These are phyloP conservation scores for Eptesicus fuscus DNA, from an alignment of 2,113 vertebrate species.

Conservation along the genomic window DNA sequence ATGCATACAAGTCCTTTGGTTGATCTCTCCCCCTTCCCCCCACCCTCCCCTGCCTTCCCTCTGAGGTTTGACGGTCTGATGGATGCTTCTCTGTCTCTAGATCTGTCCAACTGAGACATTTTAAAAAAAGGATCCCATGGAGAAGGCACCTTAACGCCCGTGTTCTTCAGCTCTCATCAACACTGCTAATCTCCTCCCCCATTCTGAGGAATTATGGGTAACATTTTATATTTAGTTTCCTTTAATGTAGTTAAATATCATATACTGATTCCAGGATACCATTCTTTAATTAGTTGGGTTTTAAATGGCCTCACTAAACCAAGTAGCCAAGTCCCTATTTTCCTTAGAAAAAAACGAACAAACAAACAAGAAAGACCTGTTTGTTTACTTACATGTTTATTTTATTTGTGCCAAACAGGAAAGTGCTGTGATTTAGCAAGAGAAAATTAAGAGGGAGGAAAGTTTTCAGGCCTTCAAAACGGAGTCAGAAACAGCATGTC, in stretches of 20 bases:
- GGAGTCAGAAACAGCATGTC: neutral
- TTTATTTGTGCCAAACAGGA: neutral
- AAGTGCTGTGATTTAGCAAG: neutral
- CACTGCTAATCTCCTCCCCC: rapidly evolving
- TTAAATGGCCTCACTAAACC: neutral
- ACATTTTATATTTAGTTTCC: constrained; percentile 29
- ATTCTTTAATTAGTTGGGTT: neutral
- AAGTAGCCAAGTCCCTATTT: neutral
- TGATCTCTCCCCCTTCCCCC: too few relatives aligned
- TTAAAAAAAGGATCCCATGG: neutral
- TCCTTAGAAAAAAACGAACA: neutral
- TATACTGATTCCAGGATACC: neutral
- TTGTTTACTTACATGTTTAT: neutral
- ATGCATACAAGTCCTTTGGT: too few relatives aligned
- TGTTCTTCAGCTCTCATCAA: neutral
- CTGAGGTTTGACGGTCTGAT: too few relatives aligned
- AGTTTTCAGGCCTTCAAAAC: neutral
- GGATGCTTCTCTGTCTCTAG: too few relatives aligned
- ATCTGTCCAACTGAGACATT: neutral
- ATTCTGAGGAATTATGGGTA: neutral
- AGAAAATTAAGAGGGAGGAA: neutral
- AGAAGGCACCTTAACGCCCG: neutral
- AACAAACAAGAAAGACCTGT: neutral
- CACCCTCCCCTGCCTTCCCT: too few relatives aligned
- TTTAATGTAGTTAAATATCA: neutral